These are phyloP conservation scores for Buteo buteo DNA, from an alignment of 2,113 vertebrate genomes.

Conservation along the genomic window DNA sequence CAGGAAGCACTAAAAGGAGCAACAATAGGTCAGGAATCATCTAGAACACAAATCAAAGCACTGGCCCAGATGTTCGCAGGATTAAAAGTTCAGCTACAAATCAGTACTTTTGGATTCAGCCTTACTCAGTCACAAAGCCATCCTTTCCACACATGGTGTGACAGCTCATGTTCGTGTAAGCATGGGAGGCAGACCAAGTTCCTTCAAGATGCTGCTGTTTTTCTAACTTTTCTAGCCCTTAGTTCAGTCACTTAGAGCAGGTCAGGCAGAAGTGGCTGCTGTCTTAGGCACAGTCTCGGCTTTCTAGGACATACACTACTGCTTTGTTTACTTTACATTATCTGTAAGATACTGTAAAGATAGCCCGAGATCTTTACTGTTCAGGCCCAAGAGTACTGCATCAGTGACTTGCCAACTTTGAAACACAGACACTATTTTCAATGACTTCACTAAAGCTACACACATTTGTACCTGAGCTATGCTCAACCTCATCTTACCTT, in stretches of 20 bases:
- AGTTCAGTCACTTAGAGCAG: background rate
- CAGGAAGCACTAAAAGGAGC: background rate
- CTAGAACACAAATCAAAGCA: background rate
- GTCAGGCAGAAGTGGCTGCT: background rate
- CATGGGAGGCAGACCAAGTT: background rate
- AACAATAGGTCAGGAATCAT: background rate
- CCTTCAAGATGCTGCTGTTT: background rate
- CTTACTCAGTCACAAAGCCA: background rate
- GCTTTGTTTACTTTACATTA: background rate
- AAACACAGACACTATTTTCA: background rate
- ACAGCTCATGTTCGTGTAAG: fast-evolving
- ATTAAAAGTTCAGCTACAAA: background rate
- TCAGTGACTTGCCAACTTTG: background rate
- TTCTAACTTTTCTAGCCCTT: background rate
- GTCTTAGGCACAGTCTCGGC: background rate
- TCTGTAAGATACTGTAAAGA: background rate
- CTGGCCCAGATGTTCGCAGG: background rate
- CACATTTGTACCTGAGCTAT: background rate
- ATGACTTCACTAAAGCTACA: background rate
- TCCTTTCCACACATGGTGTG: fast-evolving
- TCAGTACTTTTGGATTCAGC: background rate
- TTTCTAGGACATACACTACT: background rate
- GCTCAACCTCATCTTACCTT: background rate
- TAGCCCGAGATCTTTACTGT: fast-evolving
- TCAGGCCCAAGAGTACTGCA: too few species aligned